Conservation (phyloP, 2,113 vertebrate genomes). For the Nipponia nippon region DNA sequence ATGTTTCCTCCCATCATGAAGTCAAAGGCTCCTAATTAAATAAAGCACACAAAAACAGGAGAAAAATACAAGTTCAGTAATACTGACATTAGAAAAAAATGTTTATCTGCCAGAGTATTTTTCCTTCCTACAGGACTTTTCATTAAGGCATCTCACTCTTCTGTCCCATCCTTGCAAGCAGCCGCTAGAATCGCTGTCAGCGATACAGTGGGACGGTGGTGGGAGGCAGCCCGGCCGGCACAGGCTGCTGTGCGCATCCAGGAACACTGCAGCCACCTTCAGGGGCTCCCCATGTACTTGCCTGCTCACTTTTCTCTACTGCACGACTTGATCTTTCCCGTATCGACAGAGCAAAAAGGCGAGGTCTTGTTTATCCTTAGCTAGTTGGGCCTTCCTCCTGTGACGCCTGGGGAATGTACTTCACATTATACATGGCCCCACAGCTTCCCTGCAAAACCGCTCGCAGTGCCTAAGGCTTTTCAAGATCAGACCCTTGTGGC, state of each 20-base stretch:
- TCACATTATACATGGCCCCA: background rate
- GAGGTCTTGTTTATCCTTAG: background rate
- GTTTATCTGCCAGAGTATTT: background rate
- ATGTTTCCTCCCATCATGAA: conserved; percentile 26
- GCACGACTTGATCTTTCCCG: background rate
- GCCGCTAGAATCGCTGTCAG: rapidly evolving
- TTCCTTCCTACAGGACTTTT: background rate
- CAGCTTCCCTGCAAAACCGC: background rate
- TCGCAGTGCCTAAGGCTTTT: background rate
- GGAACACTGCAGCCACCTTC: background rate
- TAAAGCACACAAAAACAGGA: background rate
- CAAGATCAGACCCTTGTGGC: background rate
- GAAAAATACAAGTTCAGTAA: background rate
- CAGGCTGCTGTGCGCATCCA: background rate
- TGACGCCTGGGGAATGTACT: rapidly evolving
- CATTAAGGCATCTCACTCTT: background rate
- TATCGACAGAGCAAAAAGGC: rapidly evolving
- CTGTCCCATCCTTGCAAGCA: background rate
- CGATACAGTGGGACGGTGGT: rapidly evolving
- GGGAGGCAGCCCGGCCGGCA: rapidly evolving
- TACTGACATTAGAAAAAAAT: background rate
- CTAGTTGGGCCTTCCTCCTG: background rate
- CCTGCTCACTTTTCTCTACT: background rate
- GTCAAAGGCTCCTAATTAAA: conserved; percentile 48
- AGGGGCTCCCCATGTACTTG: background rate